phyloP scores from a whole-genome alignment of 2,888 invertebrate species.

The Bhutanitis thaidina region DNA sequence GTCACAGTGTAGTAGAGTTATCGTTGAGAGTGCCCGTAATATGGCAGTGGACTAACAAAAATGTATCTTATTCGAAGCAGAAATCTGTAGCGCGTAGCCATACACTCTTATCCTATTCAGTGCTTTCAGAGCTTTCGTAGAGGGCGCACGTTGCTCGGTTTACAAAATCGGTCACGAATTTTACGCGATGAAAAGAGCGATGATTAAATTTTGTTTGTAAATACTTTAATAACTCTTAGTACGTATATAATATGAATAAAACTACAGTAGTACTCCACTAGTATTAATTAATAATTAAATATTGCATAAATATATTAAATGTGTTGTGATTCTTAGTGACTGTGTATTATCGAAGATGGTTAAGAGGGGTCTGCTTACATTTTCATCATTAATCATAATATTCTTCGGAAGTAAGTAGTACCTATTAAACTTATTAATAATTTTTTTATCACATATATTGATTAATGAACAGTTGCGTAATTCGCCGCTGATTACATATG shows the following conservation, averaged over 20 bases:
- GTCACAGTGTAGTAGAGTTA: constrained; percentile 25
- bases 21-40: neutral
- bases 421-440: constrained; percentile 1
- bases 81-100: constrained; percentile 30
- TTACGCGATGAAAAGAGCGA: constrained; percentile 6
- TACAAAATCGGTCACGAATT: constrained; percentile 6
- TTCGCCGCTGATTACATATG: too few relatives aligned
- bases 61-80: neutral
- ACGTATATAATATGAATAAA: too few relatives aligned
- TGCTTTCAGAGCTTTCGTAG: constrained; percentile 36
- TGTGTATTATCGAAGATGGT: constrained; percentile 40
- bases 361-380: constrained; percentile 38
- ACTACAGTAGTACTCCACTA: too few relatives aligned
- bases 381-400: constrained; percentile 47
- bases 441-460: too few relatives aligned
- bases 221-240: constrained; percentile 2
- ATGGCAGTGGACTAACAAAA: constrained; percentile 2
- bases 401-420: constrained; percentile 59
- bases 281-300: too few relatives aligned
- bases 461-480: too few relatives aligned
- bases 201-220: constrained; percentile 7
- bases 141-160: constrained; percentile 33
- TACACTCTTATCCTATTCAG: constrained; percentile 37
- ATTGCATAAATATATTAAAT: constrained; percentile 20
- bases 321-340: constrained; percentile 35